Percentiles rank a stretch among this genome's conserved stretches.
phyloP scores from a whole-genome alignment of 2,888 invertebrate species.

The Sinopyrophorus schimmeli region DNA sequence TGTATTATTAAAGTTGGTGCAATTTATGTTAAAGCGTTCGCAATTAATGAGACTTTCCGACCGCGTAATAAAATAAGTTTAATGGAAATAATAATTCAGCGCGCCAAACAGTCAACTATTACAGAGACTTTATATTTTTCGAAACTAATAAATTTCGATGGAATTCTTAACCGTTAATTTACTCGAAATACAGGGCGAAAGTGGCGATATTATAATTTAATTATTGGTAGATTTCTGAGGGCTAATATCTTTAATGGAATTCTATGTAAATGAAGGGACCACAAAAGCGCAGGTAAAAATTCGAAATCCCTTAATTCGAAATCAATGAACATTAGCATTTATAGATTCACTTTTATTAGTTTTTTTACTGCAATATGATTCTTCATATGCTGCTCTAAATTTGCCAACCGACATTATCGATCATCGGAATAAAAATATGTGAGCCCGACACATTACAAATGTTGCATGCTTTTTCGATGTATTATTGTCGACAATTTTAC shows the following conservation, averaged over 20 bases:
- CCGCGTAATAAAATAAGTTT: neutral
- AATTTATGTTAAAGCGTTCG: neutral
- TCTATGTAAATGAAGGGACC: constrained; percentile 13
- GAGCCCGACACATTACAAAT: too few relatives aligned
- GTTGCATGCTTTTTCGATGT: too few relatives aligned
- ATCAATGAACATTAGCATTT: constrained; percentile 32
- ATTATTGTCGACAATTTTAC: too few relatives aligned
- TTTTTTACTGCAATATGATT: constrained; percentile 12
- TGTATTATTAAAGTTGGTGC: constrained; percentile 6
- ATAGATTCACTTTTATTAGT: constrained; percentile 30
- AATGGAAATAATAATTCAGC: neutral
- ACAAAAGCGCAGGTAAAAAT: constrained; percentile 27
- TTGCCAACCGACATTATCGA: neutral
- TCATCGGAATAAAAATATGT: too few relatives aligned
- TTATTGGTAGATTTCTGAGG: constrained; percentile 3
- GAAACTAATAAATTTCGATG: too few relatives aligned
- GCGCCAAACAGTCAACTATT: too few relatives aligned
- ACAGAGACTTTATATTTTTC: too few relatives aligned
- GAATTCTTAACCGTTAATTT: too few relatives aligned
- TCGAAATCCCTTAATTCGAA: constrained; percentile 26
- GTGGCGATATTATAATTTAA: constrained; percentile 5
- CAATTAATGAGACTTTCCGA: neutral
- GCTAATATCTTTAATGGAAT: constrained; percentile 5
- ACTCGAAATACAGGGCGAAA: neutral
- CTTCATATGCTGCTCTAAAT: constrained; percentile 6